These are phyloP conservation scores for Rhizoglyphus robini DNA, from an alignment of 1,140 invertebrate species.

Conservation along the genomic window DNA sequence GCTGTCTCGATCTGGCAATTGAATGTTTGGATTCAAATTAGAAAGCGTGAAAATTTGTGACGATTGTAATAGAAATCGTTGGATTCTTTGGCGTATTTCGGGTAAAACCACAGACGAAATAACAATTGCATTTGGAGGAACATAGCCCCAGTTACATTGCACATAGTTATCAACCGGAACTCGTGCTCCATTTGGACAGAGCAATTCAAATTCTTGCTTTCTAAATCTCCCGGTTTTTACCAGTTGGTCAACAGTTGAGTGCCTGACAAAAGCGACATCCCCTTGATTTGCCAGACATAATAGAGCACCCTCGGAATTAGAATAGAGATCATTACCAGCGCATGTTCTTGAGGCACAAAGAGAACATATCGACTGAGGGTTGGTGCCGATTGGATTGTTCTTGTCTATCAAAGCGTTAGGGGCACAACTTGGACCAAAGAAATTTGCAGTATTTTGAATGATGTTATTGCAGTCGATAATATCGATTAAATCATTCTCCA, in stretches of 20 bases:
- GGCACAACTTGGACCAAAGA: conserved; percentile 79
- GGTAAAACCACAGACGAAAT: conserved; percentile 58
- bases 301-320: conserved; percentile 52
- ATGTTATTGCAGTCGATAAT: conserved; percentile 73
- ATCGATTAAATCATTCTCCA: conserved; percentile 24
- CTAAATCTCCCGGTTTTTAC: conserved; percentile 30
- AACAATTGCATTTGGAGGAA: conserved; percentile 73
- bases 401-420: conserved; percentile 78
- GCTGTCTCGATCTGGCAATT: neutral
- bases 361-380: conserved; percentile 62
- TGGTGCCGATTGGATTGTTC: conserved; percentile 84
- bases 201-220: conserved; percentile 53
- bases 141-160: conserved; percentile 43
- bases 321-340: conserved; percentile 69
- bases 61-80: conserved; percentile 32
- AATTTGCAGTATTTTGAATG: conserved; percentile 77
- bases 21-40: conserved; percentile 4
- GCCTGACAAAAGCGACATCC: conserved; percentile 81
- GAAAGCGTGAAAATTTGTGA: neutral
- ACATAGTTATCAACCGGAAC: conserved; percentile 39
- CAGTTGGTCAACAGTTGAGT: conserved; percentile 64
- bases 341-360: conserved; percentile 62
- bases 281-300: conserved; percentile 28
- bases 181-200: conserved; percentile 68
- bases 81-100: conserved; percentile 45